Percentiles rank a stretch among this genome's conserved stretches.
Conservation (phyloP, 2,888 invertebrate species). For the Plagiodera versicolora region DNA sequence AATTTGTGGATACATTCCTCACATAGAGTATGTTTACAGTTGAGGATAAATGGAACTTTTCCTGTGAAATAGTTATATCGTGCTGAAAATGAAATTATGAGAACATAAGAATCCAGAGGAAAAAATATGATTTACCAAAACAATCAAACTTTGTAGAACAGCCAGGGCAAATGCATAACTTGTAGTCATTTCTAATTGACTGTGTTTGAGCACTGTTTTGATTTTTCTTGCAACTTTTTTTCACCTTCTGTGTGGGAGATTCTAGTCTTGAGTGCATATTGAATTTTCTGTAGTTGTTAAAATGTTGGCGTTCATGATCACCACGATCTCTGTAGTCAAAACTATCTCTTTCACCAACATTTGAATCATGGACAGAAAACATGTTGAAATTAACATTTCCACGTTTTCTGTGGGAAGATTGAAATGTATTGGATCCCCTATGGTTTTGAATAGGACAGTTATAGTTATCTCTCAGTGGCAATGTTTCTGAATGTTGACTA, state of each 20-base stretch:
- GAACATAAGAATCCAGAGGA: background rate
- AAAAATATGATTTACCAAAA: constrained; percentile 19
- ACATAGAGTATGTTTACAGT: constrained; percentile 71
- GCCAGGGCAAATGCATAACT: constrained; percentile 25
- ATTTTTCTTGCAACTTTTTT: background rate
- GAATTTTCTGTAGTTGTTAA: background rate
- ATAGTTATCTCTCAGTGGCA: background rate
- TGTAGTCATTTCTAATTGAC: constrained; percentile 4
- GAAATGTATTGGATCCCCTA: background rate
- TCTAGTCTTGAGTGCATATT: background rate
- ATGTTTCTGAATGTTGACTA: background rate
- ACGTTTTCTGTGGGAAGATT: background rate
- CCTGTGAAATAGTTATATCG: constrained; percentile 33
- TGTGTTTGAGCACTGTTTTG: background rate
- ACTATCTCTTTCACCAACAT: background rate
- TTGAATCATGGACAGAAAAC: too few relatives aligned
- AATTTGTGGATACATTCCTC: constrained; percentile 61
- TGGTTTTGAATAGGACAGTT: constrained; percentile 10
- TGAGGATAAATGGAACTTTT: constrained; percentile 61
- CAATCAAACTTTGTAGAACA: constrained; percentile 25
- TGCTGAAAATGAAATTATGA: constrained; percentile 28
- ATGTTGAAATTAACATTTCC: background rate
- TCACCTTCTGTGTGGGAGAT: background rate
- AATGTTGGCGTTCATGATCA: background rate
- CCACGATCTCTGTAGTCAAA: background rate